These are phyloP conservation scores for Bubalus kerabau DNA, from an alignment of 2,113 vertebrate species.

Conservation along the genomic window DNA sequence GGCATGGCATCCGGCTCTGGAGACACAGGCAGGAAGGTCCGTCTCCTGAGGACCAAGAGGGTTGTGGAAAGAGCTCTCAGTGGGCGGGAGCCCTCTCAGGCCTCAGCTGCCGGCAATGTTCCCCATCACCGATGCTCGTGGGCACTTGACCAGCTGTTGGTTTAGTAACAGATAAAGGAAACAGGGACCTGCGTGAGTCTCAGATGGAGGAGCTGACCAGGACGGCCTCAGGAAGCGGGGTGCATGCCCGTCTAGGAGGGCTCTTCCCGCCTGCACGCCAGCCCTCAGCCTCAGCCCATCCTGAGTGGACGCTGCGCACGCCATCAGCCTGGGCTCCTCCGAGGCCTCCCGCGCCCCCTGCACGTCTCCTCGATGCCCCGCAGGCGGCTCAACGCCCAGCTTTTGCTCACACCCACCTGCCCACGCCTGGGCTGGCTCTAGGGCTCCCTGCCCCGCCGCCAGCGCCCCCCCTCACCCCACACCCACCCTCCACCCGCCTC, in stretches of 20 bases:
- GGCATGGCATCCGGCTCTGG: neutral
- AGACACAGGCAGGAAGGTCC: rapidly evolving
- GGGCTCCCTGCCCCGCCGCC: neutral
- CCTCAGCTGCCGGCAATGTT: neutral
- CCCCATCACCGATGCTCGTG: neutral
- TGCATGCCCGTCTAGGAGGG: neutral
- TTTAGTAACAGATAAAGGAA: neutral
- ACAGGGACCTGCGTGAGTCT: neutral
- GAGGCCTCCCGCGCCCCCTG: neutral
- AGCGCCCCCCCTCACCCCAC: neutral
- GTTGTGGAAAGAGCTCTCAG: neutral
- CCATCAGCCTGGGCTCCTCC: neutral
- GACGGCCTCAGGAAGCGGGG: neutral
- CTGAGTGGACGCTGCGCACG: rapidly evolving
- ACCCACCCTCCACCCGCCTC: neutral
- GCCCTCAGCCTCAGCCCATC: neutral
- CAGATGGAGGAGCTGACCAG: neutral
- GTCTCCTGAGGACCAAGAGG: neutral
- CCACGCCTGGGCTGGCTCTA: neutral
- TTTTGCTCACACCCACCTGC: neutral
- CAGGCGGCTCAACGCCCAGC: neutral
- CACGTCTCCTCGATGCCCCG: neutral
- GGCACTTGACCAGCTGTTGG: neutral
- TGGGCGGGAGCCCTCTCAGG: neutral
- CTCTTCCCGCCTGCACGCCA: neutral